These are phyloP conservation scores for Pomacea canaliculata DNA, from an alignment of 2,888 invertebrate genomes.

Conservation along the genomic window DNA sequence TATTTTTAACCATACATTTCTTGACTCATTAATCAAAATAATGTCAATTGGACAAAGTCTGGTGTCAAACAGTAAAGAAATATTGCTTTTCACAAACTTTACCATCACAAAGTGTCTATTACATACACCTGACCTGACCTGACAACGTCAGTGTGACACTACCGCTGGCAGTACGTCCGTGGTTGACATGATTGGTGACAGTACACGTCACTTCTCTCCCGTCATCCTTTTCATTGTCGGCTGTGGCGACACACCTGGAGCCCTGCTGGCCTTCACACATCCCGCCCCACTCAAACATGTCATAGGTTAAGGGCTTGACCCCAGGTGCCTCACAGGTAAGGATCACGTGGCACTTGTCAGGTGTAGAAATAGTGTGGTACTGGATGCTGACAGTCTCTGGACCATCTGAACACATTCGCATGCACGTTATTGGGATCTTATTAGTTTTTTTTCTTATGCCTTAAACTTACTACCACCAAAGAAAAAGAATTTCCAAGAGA, in stretches of 20 bases:
- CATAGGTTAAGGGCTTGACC: background rate
- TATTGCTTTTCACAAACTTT: no score
- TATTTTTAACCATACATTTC: no score
- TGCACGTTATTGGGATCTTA: no score
- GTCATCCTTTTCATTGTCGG: background rate
- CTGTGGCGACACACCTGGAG: background rate
- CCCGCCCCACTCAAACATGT: slow-evolving; percentile 11
- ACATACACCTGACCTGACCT: background rate
- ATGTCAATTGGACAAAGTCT: no score
- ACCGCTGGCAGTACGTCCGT: background rate
- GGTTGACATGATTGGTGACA: background rate
- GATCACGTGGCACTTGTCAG: background rate
- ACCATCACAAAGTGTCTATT: no score
- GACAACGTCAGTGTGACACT: background rate
- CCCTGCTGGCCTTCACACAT: slow-evolving; percentile 5
- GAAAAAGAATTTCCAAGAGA: no score
- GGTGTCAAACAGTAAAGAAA: no score
- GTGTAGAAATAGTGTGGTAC: background rate
- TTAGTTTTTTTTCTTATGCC: no score
- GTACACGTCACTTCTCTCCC: slow-evolving; percentile 2
- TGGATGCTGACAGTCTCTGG: background rate
- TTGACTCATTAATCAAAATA: no score
- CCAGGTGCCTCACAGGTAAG: background rate
- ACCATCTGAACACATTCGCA: no score
- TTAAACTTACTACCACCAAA: no score